These are phyloP conservation scores for Limnothrissa miodon DNA, from an alignment of 2,113 vertebrate species.

Conservation along the genomic window DNA sequence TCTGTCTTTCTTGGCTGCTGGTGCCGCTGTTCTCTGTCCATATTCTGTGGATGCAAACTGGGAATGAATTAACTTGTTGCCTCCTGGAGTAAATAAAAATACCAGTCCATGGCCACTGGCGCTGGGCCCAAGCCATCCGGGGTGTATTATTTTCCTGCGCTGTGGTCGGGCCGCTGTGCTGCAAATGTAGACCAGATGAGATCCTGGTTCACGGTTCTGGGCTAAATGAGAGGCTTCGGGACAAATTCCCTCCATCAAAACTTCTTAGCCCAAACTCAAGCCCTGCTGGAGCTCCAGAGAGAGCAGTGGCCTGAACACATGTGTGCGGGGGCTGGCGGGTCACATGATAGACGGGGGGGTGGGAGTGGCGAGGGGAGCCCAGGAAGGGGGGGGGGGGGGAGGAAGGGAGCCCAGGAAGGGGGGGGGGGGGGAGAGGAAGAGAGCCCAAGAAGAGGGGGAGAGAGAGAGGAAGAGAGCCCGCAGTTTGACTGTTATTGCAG, in stretches of 20 bases:
- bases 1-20: constrained; percentile 68
- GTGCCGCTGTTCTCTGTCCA: constrained; percentile 50
- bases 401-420: no score
- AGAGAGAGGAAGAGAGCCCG: not conserved
- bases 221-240: constrained; percentile 54
- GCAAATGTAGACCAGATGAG: constrained; percentile 73
- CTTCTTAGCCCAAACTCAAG: constrained; percentile 47
- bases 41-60: constrained; percentile 65
- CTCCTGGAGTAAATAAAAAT: constrained; percentile 82
- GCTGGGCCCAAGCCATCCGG: constrained; percentile 69
- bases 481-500: constrained; percentile 30
- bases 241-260: constrained; percentile 50
- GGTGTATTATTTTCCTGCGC: constrained; percentile 70
- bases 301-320: constrained; percentile 35
- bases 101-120: constrained; percentile 72
- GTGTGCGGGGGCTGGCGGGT: constrained; percentile 23
- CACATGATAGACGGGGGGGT: constrained; percentile 46
- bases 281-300: constrained; percentile 40
- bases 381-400: no score
- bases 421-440: not conserved
- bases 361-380: no score
- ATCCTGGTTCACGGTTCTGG: constrained; percentile 56
- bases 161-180: constrained; percentile 61
- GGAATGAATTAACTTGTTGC: constrained; percentile 78
- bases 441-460: no score